Evolutionary conservation across 2,113 vertebrate genomes (phyloP), one percentile per base, ranked within the genome.

Genomic region (Scopus umbretta): DNA sequence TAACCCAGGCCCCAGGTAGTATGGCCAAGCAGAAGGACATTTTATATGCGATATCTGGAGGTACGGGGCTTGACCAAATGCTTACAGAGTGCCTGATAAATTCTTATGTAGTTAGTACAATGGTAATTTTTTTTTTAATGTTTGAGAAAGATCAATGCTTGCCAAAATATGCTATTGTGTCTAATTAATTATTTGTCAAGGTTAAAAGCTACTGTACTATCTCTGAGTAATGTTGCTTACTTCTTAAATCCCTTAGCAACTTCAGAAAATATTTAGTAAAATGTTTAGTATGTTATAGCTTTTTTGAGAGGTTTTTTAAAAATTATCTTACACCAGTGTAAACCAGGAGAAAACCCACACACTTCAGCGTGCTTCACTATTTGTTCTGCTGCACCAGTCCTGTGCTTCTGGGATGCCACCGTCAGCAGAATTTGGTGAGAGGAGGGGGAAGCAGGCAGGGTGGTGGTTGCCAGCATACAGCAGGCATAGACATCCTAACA

Each of bases 21-120:
- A 59, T 13, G 10, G 36, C 12, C 42, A 63, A 72, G 14, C 12
- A 76, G 40, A 61, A 76, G 68, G 17, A 25, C 22, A 53, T 76
- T 68, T 42, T 61, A n/a, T 8, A 6, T 59, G 34, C 0, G 0
- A 23, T 63, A 75, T n/a, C 11, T 15, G 86, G 66, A 82, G 7
- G 13, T 42, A 45, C 1, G 4, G 14, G 4, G 42, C 80, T 72
- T 80, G 27, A 30, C 16, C 22, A 66, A 91, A 61, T 32, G 26
- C 4, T 80, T 80, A 19, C 0, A 0, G 30, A 84, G 30, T 63
- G 5, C 11, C 47, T 72, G 29, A 61, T 58, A 91, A 38, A 59
- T 61, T 85, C 43, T 79, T 40, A 23, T 2, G 16, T n/a, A 84
- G 25, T 50, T 94, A 83, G 10, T 34, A 70, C 5, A 67, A 68